A percentile compares a stretch with the other conserved stretches of the same genome.
Conservation (phyloP, 2,888 invertebrate genomes). For the Esperia sulphurella region DNA sequence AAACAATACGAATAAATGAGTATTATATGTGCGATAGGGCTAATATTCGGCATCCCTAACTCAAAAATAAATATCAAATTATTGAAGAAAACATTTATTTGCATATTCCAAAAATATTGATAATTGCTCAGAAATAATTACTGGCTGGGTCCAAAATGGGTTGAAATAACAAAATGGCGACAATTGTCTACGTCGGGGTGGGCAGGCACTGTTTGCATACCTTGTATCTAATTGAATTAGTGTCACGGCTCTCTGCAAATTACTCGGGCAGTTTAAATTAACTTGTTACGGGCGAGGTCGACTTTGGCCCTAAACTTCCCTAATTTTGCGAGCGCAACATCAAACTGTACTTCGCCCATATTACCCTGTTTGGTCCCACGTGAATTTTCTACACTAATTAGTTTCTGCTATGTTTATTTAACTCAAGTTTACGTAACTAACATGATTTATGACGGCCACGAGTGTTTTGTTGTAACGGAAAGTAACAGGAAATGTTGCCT, state of each 20-base stretch:
- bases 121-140: too few species aligned
- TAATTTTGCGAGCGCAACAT: conserved; percentile 76
- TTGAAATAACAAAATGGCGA: conserved; percentile 12
- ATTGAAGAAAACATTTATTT: too few species aligned
- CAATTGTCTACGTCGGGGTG: conserved; percentile 21
- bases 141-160: not conserved
- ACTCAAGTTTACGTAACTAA: conserved; percentile 62
- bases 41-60: too few species aligned
- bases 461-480: conserved; percentile 20
- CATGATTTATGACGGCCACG: conserved; percentile 62
- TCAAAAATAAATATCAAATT: too few species aligned
- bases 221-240: conserved; percentile 72
- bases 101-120: too few species aligned
- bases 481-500: conserved; percentile 16
- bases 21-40: too few species aligned
- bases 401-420: conserved; percentile 73
- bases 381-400: conserved; percentile 76
- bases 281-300: conserved; percentile 61
- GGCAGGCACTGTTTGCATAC: conserved; percentile 57
- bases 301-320: conserved; percentile 74
- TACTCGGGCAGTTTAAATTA: conserved; percentile 75
- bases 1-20: too few species aligned
- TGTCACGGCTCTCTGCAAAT: conserved; percentile 70
- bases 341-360: conserved; percentile 74
- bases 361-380: conserved; percentile 70